phyloP scores from a whole-genome alignment of 2,113 vertebrate genomes.

The Anser cygnoides region DNA sequence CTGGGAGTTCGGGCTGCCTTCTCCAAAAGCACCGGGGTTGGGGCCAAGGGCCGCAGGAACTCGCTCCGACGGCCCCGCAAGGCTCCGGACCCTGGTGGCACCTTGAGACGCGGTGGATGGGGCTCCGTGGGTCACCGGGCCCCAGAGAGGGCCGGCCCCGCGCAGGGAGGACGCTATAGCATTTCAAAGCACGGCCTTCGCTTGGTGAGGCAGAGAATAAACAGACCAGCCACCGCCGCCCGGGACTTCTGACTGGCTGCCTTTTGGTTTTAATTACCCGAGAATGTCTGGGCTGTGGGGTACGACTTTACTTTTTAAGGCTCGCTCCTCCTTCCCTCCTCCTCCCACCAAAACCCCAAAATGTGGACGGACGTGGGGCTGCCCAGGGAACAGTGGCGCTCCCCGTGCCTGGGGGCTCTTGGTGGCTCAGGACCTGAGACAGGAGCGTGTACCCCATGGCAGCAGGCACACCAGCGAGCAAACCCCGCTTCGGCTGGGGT shows the following conservation, averaged over 20 bases:
- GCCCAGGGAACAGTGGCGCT: fast-evolving
- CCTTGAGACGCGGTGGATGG: fast-evolving
- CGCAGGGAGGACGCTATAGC: neutral
- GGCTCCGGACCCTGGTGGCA: neutral
- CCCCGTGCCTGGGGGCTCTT: fast-evolving
- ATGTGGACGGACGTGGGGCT: fast-evolving
- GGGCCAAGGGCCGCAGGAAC: neutral
- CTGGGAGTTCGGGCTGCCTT: too few relatives aligned
- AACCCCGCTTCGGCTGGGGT: neutral
- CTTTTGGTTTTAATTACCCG: slow-evolving; percentile 65
- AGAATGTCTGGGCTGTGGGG: slow-evolving; percentile 61
- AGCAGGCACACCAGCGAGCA: fast-evolving
- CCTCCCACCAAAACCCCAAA: neutral
- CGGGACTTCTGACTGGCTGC: neutral
- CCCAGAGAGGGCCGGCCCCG: neutral
- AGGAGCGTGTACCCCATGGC: neutral
- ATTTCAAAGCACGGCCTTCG: neutral
- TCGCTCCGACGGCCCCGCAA: neutral
- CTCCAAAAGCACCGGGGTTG: neutral
- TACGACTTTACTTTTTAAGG: neutral
- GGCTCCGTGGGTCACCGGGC: neutral
- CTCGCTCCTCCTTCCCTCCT: neutral
- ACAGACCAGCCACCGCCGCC: neutral
- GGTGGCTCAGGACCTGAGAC: fast-evolving
- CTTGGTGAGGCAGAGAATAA: slow-evolving; percentile 33